Conservation (phyloP, 2,797 vertebrate species). For the Muraenolepis orangiensis region DNA sequence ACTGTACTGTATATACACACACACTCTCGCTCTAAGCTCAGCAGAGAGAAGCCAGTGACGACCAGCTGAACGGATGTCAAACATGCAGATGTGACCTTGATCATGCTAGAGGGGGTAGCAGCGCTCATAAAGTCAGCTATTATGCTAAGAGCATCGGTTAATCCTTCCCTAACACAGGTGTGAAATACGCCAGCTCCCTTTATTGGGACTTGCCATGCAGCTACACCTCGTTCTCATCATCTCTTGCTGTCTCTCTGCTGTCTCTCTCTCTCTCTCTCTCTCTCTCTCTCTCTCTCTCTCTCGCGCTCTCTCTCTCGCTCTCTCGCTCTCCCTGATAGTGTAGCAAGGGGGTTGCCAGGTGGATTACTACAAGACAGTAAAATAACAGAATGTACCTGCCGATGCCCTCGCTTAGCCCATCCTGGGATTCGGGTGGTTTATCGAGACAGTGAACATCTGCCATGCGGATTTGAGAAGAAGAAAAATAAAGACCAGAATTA, state of each 20-base stretch:
- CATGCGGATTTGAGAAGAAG: neutral
- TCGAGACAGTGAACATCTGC: neutral
- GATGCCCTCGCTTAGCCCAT: neutral
- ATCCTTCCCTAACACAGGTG: slow-evolving; percentile 26
- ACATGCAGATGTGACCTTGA: slow-evolving; percentile 58
- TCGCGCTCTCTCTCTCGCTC: neutral
- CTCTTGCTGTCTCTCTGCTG: too few relatives aligned
- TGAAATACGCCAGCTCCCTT: slow-evolving; percentile 27
- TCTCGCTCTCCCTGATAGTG: neutral
- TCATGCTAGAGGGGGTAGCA: slow-evolving; percentile 24
- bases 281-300: neutral
- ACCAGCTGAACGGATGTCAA: slow-evolving; percentile 39
- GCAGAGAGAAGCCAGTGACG: slow-evolving; percentile 3
- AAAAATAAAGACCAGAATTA: neutral
- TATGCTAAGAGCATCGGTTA: slow-evolving; percentile 30
- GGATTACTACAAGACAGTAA: neutral
- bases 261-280: neutral
- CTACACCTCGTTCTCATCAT: neutral
- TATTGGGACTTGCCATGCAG: slow-evolving; percentile 11
- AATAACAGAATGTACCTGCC: neutral
- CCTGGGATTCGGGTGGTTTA: neutral
- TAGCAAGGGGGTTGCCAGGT: neutral
- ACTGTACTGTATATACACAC: neutral
- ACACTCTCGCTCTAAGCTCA: neutral
- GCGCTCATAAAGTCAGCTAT: slow-evolving; percentile 34